These are phyloP conservation scores for Clarias pachynema DNA, from an alignment of 2,797 vertebrate genomes.

Conservation along the genomic window DNA sequence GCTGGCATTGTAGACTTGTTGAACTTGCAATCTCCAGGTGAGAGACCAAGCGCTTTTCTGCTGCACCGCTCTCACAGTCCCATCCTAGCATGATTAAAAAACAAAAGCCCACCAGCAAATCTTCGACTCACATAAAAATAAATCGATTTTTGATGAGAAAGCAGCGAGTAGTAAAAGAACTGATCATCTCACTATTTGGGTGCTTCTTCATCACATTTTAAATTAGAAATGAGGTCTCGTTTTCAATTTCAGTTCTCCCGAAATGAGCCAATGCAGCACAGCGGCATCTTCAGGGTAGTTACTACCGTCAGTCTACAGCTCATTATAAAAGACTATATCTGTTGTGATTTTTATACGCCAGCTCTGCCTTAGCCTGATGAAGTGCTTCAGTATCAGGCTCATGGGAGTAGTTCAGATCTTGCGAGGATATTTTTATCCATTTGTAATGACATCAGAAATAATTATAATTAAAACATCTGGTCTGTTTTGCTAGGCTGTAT, in stretches of 20 bases:
- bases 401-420: neutral
- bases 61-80: neutral
- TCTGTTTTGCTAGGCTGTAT: neutral
- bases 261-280: conserved; percentile 9
- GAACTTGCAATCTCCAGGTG: neutral
- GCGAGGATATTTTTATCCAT: conserved; percentile 1
- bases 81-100: neutral
- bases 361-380: neutral
- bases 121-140: conserved; percentile 52
- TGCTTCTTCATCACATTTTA: conserved; percentile 55
- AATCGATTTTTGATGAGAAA: conserved; percentile 49
- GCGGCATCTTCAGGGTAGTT: neutral
- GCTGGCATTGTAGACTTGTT: neutral
- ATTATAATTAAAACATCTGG: neutral
- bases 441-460: neutral
- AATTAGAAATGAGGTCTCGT: conserved; percentile 40
- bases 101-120: neutral
- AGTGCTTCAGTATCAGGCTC: neutral
- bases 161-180: conserved; percentile 57
- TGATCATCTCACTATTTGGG: conserved; percentile 29
- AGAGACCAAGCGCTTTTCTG: neutral
- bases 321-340: neutral
- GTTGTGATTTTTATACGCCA: neutral
- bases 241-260: conserved; percentile 23
- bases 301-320: neutral